Percentiles rank a stretch among this genome's conserved stretches.
Evolutionary conservation across 2,113 vertebrate genomes (phyloP).

Genomic region (Muscicapa adusta): DNA sequence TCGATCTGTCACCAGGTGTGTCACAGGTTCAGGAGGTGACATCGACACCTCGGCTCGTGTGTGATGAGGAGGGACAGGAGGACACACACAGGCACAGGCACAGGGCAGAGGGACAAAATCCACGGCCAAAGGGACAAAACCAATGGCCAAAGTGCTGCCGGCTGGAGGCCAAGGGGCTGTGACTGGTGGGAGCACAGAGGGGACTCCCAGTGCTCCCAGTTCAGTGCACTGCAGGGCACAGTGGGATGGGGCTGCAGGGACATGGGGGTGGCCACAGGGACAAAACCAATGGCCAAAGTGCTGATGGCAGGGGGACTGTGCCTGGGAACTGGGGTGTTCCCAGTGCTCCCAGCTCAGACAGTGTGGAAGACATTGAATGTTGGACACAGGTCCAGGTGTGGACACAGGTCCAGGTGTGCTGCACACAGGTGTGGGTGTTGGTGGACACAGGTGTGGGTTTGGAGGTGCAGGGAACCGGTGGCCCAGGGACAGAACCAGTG

Average conservation of each 20-base stretch:
- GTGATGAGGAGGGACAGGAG: not conserved
- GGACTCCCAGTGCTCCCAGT: not conserved
- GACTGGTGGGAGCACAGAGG: not conserved
- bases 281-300: conserved; percentile 48
- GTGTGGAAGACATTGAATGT: not conserved
- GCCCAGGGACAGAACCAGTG: not conserved
- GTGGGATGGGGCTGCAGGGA: not conserved
- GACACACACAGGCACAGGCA: not conserved
- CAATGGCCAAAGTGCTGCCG: not conserved
- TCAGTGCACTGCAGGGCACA: not conserved
- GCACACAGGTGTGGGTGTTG: not conserved
- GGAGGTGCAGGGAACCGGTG: not conserved
- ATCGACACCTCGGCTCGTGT: not conserved
- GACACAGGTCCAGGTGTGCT: not conserved
- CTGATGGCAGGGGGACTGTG: not conserved
- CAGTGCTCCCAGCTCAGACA: not conserved
- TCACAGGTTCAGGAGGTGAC: not conserved
- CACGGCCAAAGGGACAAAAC: not conserved
- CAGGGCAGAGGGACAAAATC: not conserved
- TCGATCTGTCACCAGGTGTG: not conserved
- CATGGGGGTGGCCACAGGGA: not conserved
- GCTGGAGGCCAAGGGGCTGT: not conserved
- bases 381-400: rapidly evolving
- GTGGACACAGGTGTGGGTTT: not conserved
- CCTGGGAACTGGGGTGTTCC: not conserved